Evolutionary conservation across 2,888 invertebrate genomes (phyloP).

Genomic region (Mesochorus sp.): DNA sequence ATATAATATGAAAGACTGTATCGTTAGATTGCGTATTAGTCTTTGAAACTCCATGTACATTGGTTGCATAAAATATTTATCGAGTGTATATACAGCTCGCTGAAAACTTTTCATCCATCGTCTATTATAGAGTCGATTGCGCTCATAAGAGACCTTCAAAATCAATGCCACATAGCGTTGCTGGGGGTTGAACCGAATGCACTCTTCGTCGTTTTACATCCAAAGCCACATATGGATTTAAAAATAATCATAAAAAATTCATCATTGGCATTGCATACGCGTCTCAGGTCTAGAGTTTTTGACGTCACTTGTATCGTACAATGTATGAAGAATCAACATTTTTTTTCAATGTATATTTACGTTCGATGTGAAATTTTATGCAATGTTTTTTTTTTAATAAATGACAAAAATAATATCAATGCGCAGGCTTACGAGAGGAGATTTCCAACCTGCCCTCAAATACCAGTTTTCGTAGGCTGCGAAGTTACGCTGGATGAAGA

Average conservation of each 20-base stretch:
- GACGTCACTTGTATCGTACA: too few relatives aligned
- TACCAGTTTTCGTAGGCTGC: conserved; percentile 96
- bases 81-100: too few relatives aligned
- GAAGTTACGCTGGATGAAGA: conserved; percentile 90
- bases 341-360: background rate
- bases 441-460: conserved; percentile 96
- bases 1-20: too few relatives aligned
- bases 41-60: too few relatives aligned
- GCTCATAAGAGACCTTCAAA: conserved; percentile 59
- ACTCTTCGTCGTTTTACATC: conserved; percentile 34
- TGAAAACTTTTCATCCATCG: too few relatives aligned
- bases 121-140: background rate
- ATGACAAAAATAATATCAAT: background rate
- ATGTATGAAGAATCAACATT: background rate
- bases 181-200: conserved; percentile 31
- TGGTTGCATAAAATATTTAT: too few relatives aligned
- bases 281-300: too few relatives aligned
- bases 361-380: too few relatives aligned
- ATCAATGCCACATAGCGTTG: conserved; percentile 28
- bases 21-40: too few relatives aligned
- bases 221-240: background rate
- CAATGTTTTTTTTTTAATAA: conserved; percentile 62
- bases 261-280: too few relatives aligned
- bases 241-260: too few relatives aligned
- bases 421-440: conserved; percentile 95